Percentiles rank a stretch among this genome's conserved stretches.
Evolutionary conservation across 2,797 vertebrate genomes (phyloP).

Genomic region (Galagoides demidoff): DNA sequence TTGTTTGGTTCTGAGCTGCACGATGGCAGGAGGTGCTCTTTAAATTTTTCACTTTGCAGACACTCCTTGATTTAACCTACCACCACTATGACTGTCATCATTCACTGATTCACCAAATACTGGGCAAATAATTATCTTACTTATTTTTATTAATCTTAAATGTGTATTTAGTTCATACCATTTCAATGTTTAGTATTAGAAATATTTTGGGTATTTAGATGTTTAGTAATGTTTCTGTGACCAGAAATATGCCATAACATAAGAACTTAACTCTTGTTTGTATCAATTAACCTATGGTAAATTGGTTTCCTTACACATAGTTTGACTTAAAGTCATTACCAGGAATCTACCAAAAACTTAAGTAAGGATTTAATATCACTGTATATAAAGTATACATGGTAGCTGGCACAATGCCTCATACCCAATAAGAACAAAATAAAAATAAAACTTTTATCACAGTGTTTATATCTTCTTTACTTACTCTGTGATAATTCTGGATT

Average conservation of each 20-base stretch:
- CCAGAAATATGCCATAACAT: neutral
- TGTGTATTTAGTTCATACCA: neutral
- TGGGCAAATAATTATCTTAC: neutral
- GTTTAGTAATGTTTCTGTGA: neutral
- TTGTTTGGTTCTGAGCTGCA: neutral
- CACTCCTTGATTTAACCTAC: neutral
- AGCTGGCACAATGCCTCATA: neutral
- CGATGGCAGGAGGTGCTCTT: neutral
- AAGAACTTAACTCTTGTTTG: neutral
- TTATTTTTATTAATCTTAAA: neutral
- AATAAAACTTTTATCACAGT: neutral
- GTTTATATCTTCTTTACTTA: slow-evolving; percentile 84
- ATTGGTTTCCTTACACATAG: neutral
- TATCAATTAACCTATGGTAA: neutral
- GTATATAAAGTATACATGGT: neutral
- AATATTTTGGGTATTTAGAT: neutral
- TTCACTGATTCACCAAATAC: neutral
- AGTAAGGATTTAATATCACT: neutral
- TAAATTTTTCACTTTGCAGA: neutral
- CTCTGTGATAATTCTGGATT: slow-evolving; percentile 94
- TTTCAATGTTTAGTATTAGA: neutral
- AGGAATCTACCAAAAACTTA: neutral
- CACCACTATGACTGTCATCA: neutral
- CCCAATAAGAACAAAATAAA: neutral
- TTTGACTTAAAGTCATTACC: neutral